These are phyloP conservation scores for Anarrhichthys ocellatus DNA, from an alignment of 2,113 vertebrate species.

Conservation along the genomic window DNA sequence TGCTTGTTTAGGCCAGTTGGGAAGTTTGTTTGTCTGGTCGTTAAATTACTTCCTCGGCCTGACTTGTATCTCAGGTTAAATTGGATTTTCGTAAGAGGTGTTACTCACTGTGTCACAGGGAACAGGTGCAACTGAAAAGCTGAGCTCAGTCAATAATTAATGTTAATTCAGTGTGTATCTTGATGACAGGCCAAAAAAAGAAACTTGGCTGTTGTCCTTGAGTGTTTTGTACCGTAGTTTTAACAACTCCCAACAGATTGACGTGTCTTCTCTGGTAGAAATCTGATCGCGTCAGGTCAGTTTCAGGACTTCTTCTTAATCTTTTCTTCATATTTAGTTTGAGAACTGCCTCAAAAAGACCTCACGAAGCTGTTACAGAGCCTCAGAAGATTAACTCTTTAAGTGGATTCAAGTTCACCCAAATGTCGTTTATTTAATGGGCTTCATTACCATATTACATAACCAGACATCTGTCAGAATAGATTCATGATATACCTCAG, in stretches of 20 bases:
- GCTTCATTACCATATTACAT: background rate
- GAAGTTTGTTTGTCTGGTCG: slow-evolving; percentile 8
- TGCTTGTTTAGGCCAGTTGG: background rate
- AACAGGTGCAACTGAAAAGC: slow-evolving; percentile 15
- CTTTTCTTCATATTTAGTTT: background rate
- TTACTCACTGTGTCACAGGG: background rate
- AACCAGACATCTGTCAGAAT: background rate
- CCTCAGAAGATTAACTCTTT: background rate
- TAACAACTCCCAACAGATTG: background rate
- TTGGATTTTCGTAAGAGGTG: background rate
- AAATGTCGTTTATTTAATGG: background rate
- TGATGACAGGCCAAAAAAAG: background rate
- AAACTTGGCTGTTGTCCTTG: background rate
- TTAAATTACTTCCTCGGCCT: slow-evolving; percentile 2
- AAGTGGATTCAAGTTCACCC: background rate
- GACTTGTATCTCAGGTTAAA: background rate
- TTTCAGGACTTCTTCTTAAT: background rate
- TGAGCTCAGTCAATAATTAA: background rate
- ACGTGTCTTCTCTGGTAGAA: background rate
- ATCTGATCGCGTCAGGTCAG: background rate
- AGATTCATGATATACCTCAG: background rate
- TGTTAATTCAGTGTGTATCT: background rate
- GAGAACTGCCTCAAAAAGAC: background rate
- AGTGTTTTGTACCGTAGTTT: background rate
- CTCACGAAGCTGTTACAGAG: background rate